phyloP scores from a whole-genome alignment of 1,140 invertebrate genomes.

The Panulirus ornatus region DNA sequence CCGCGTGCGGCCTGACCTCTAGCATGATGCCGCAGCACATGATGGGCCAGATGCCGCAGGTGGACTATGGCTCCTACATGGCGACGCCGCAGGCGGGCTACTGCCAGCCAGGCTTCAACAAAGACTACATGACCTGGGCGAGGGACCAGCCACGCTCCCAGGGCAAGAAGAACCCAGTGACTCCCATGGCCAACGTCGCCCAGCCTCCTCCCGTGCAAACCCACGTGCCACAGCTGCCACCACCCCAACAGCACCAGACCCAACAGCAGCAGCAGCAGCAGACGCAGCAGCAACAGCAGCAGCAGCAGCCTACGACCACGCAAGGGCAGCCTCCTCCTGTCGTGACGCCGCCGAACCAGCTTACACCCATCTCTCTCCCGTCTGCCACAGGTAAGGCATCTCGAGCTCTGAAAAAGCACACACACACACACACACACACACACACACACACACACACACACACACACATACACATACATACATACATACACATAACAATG shows the following conservation, averaged over 20 bases:
- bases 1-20: slow-evolving; percentile 19
- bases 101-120: slow-evolving; percentile 27
- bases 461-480: too few relatives aligned
- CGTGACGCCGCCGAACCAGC: slow-evolving; percentile 47
- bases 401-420: too few relatives aligned
- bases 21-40: slow-evolving; percentile 59
- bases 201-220: not conserved
- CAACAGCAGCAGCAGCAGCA: not conserved
- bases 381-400: slow-evolving; percentile 31
- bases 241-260: not conserved
- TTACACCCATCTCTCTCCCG: slow-evolving; percentile 53
- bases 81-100: slow-evolving; percentile 25
- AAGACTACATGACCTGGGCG: slow-evolving; percentile 38
- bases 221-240: not conserved
- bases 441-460: too few relatives aligned
- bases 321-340: slow-evolving; percentile 30
- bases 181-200: not conserved
- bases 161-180: slow-evolving; percentile 18
- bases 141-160: slow-evolving; percentile 35
- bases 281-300: not conserved
- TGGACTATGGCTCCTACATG: slow-evolving; percentile 37
- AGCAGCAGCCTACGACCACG: slow-evolving; percentile 12
- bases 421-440: too few relatives aligned
- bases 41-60: slow-evolving; percentile 18
- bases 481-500: too few relatives aligned